phyloP scores from a whole-genome alignment of 2,888 invertebrate species.

The Mesorhabditis belari region DNA sequence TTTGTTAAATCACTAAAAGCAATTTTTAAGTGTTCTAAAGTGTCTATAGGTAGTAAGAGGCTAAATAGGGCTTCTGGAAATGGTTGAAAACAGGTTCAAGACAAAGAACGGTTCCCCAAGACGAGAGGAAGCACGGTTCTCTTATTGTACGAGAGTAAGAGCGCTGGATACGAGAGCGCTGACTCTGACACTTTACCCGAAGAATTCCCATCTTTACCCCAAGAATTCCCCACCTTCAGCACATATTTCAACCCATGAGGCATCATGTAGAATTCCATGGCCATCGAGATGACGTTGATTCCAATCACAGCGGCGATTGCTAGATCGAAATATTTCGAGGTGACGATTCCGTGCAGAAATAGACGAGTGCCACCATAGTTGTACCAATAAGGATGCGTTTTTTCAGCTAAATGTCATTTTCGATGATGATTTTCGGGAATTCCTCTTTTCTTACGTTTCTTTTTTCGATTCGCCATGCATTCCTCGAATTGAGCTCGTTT shows the following conservation, averaged over 20 bases:
- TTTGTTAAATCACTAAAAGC: too few relatives aligned
- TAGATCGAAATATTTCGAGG: conserved; percentile 86
- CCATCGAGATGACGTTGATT: conserved; percentile 98
- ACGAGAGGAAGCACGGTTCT: too few relatives aligned
- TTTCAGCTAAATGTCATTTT: conserved; percentile 12
- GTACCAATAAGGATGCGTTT: conserved; percentile 74
- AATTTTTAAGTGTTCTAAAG: too few relatives aligned
- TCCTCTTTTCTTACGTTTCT: conserved; percentile 54
- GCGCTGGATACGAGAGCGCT: too few relatives aligned
- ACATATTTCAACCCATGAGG: conserved; percentile 74
- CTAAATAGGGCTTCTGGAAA: too few relatives aligned
- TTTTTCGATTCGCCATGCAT: conserved; percentile 38
- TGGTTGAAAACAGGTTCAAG: too few relatives aligned
- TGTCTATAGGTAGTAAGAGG: too few relatives aligned
- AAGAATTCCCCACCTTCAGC: too few relatives aligned
- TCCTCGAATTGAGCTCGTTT: conserved; percentile 45
- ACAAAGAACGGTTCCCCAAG: too few relatives aligned
- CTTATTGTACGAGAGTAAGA: too few relatives aligned
- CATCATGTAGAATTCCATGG: conserved; percentile 98
- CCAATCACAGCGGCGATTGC: conserved; percentile 99
- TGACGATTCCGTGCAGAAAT: conserved; percentile 86
- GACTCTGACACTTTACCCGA: too few relatives aligned
- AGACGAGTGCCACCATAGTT: conserved; percentile 81
- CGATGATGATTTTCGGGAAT: conserved; percentile 15
- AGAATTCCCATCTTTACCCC: too few relatives aligned